These are phyloP conservation scores for Lucifuga dentata DNA, from an alignment of 2,113 vertebrate genomes.

Conservation along the genomic window DNA sequence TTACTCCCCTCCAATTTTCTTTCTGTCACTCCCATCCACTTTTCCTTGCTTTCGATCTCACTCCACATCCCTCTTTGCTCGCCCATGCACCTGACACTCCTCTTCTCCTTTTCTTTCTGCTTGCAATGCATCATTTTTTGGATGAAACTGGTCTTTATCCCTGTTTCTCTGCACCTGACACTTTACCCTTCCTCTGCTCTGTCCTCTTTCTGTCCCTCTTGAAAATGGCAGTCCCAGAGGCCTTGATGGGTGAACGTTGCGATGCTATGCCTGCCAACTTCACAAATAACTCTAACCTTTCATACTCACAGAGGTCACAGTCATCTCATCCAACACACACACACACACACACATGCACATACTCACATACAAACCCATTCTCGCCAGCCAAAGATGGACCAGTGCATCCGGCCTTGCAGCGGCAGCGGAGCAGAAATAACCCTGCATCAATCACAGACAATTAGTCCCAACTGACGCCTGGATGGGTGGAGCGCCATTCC, in stretches of 20 bases:
- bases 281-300: conserved; percentile 76
- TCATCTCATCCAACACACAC: conserved; percentile 30
- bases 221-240: conserved; percentile 41
- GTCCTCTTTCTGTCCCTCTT: not conserved
- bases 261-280: conserved; percentile 46
- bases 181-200: not conserved
- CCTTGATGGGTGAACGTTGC: conserved; percentile 12
- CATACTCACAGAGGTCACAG: conserved; percentile 35
- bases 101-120: not conserved
- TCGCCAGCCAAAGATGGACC: conserved; percentile 26
- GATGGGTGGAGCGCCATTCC: conserved; percentile 29
- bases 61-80: conserved; percentile 1
- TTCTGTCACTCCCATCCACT: conserved; percentile 33
- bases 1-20: conserved; percentile 43
- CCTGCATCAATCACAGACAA: conserved; percentile 68
- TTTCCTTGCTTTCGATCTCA: not conserved
- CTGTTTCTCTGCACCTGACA: not conserved
- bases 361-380: conserved; percentile 21
- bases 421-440: conserved; percentile 46
- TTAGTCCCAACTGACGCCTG: conserved; percentile 56
- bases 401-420: conserved; percentile 1
- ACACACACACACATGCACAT: conserved; percentile 4
- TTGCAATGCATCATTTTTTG: conserved; percentile 19
- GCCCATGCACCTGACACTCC: conserved; percentile 18
- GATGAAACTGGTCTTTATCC: not conserved